Evolutionary conservation across 2,797 vertebrate species (phyloP).

Genomic region (Pantherophis alleghaniensis): DNA sequence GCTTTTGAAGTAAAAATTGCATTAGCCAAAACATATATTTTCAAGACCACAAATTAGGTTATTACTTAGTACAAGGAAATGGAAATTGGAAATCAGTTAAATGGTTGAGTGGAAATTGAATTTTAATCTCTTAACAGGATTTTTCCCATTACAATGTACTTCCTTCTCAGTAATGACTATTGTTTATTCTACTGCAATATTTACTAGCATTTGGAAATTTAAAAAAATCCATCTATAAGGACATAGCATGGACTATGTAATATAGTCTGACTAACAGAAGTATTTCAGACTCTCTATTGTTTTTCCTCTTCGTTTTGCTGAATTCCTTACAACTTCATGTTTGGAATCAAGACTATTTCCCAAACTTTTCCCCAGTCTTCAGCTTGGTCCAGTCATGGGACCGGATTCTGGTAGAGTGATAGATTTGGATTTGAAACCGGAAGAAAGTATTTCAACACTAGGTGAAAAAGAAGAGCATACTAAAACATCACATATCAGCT

Average conservation of each 20-base stretch:
- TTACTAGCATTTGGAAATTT: slow-evolving; percentile 1
- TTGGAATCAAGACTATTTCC: neutral
- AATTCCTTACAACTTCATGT: neutral
- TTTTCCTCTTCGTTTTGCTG: neutral
- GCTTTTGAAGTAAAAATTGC: slow-evolving; percentile 32
- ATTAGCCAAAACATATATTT: slow-evolving; percentile 31
- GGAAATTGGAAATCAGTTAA: slow-evolving; percentile 32
- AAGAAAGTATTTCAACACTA: neutral
- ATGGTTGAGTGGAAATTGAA: slow-evolving; percentile 41
- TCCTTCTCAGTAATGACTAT: slow-evolving; percentile 18
- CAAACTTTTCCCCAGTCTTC: neutral
- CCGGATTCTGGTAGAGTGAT: no score
- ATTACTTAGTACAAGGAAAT: slow-evolving; percentile 34
- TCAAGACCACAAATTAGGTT: slow-evolving; percentile 36
- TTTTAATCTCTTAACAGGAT: slow-evolving; percentile 26
- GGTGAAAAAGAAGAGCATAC: neutral
- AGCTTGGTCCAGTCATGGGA: neutral
- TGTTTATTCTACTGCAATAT: slow-evolving; percentile 27
- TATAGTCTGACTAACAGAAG: neutral
- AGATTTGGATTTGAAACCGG: neutral
- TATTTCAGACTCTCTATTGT: neutral
- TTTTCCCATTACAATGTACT: slow-evolving; percentile 17
- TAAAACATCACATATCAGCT: neutral
- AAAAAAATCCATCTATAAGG: neutral
- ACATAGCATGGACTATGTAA: neutral